Evolutionary conservation across 2,888 invertebrate genomes (phyloP).

Genomic region (Drosophila leonis): DNA sequence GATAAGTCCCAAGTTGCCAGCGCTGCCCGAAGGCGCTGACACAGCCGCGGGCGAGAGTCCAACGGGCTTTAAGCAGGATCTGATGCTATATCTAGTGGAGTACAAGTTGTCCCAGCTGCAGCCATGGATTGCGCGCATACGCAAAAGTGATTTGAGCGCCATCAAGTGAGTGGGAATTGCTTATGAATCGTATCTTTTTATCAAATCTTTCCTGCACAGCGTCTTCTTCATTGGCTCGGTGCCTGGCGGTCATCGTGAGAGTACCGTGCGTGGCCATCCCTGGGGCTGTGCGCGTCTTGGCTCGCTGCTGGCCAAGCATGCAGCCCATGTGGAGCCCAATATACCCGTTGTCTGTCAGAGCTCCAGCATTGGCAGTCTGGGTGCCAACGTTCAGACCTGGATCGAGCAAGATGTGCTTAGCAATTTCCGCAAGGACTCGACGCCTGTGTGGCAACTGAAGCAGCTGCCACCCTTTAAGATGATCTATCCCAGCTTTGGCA

Average conservation of each 20-base stretch:
- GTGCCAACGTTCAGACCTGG: slow-evolving; percentile 90
- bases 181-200: neutral
- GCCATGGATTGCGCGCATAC: slow-evolving; percentile 91
- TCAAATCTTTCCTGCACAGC: slow-evolving; percentile 85
- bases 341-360: slow-evolving; percentile 94
- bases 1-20: slow-evolving; percentile 93
- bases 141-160: slow-evolving; percentile 92
- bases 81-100: slow-evolving; percentile 91
- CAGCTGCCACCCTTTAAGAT: slow-evolving; percentile 87
- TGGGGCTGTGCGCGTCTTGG: slow-evolving; percentile 89
- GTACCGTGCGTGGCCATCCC: slow-evolving; percentile 84
- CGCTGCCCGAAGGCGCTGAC: slow-evolving; percentile 87
- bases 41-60: slow-evolving; percentile 90
- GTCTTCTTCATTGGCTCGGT: slow-evolving; percentile 94
- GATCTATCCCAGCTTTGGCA: slow-evolving; percentile 92
- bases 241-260: slow-evolving; percentile 92
- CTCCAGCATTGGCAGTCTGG: slow-evolving; percentile 95
- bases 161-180: slow-evolving; percentile 88
- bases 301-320: slow-evolving; percentile 89
- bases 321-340: slow-evolving; percentile 86
- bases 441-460: slow-evolving; percentile 86
- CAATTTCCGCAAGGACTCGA: slow-evolving; percentile 87
- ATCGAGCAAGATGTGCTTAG: slow-evolving; percentile 91
- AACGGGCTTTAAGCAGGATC: slow-evolving; percentile 92
- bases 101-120: slow-evolving; percentile 90